Evolutionary conservation across 2,888 invertebrate species (phyloP), one percentile per base, ranked within the genome.

Genomic region (Eupithecia pulchellata): DNA sequence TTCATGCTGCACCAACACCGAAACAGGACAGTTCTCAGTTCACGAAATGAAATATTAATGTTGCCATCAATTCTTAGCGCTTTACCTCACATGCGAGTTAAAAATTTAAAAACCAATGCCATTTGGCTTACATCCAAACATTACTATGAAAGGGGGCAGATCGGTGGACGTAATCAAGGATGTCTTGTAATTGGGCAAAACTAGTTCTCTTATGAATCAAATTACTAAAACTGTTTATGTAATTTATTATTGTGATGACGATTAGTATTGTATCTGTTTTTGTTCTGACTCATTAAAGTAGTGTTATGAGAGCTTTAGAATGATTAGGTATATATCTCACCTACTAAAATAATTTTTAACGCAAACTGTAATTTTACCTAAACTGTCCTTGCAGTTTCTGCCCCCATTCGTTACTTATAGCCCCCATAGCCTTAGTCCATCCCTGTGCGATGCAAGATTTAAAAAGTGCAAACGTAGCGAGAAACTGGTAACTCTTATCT

Each of bases 81-180:
- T 80, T 82, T 81, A 82, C 81, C 81, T 82, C 79, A 72, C 73
- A 77, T 76, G 78, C 79, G 82, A 82, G 85, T 89, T 87, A 85
- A 89, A 90, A 88, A 87, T 88, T 89, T 85, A 82, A 87, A 89
- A 88, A 86, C 87, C 87, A 84, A 88, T 88, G 86, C 86, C 82
- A 87, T 91, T 90, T 91, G 91, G 92, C 86, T 60, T 47, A 34
- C 62, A 71, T 82, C 90, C 92, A 91, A 82, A 80, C 77, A 78
- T 70, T 71, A 72, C 67, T 71, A 70, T 78, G 77, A 78, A 77
- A 78, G 73, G 69, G 69, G 67, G 69, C 34, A 64, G 67, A 69
- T 67, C 17, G 27, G 67, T 47, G 66, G 36, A 25, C 55, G 72
- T 67, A 69, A 42, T 69, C 34, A 64, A 29, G 64, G 64, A 71